Evolutionary conservation across 2,113 vertebrate species (phyloP).

Genomic region (Scatophagus argus): DNA sequence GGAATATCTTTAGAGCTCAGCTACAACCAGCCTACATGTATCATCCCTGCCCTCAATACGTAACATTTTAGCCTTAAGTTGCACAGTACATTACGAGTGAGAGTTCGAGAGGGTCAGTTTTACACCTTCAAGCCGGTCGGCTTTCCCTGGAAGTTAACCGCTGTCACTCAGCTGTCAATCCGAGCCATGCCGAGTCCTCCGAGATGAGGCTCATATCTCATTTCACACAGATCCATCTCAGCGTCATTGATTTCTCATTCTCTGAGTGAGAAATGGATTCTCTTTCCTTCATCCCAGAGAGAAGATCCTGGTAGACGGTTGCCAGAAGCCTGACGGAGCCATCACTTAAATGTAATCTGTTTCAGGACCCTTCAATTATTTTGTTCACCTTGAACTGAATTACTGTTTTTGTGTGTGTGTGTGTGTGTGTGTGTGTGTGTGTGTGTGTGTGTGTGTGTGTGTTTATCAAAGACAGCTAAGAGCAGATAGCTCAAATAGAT

Average conservation of each 20-base stretch:
- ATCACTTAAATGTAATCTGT: conserved; percentile 47
- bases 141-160: conserved; percentile 54
- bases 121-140: conserved; percentile 28
- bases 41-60: not conserved
- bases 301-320: conserved; percentile 40
- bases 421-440: conserved; percentile 23
- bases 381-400: conserved; percentile 44
- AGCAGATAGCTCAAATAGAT: conserved; percentile 9
- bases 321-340: conserved; percentile 46
- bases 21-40: not conserved
- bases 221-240: conserved; percentile 68
- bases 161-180: conserved; percentile 70
- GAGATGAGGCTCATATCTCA: conserved; percentile 68
- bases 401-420: conserved; percentile 9
- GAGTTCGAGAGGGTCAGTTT: conserved; percentile 34
- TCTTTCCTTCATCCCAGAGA: conserved; percentile 39
- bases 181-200: conserved; percentile 15
- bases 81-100: conserved; percentile 11
- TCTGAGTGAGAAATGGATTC: conserved; percentile 63
- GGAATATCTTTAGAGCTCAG: conserved; percentile 1
- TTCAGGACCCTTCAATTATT: conserved; percentile 39
- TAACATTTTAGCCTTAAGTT: conserved; percentile 13
- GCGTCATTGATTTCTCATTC: conserved; percentile 72
- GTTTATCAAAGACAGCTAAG: conserved; percentile 12
- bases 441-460: conserved; percentile 8